These are phyloP conservation scores for Megalopta genalis DNA, from an alignment of 1,140 invertebrate species.

Conservation along the genomic window DNA sequence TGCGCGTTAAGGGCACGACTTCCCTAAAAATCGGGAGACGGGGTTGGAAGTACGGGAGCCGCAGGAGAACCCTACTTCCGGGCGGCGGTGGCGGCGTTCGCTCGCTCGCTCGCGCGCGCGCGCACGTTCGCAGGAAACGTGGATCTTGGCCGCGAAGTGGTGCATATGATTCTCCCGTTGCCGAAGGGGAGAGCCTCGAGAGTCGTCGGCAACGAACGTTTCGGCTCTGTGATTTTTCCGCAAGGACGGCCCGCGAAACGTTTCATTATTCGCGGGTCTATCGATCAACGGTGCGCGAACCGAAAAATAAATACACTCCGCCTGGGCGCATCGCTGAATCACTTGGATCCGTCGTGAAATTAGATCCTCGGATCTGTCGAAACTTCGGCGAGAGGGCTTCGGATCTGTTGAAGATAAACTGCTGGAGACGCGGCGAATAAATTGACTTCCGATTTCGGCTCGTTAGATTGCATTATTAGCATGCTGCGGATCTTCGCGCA, in stretches of 20 bases:
- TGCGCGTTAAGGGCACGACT: slow-evolving; percentile 39
- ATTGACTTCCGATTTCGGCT: too few species aligned
- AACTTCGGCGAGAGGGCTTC: too few species aligned
- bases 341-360: too few species aligned
- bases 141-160: slow-evolving; percentile 67
- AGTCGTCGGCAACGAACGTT: slow-evolving; percentile 8
- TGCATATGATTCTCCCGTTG: slow-evolving; percentile 65
- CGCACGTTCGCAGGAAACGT: slow-evolving; percentile 59
- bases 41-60: slow-evolving; percentile 8
- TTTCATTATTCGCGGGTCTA: neutral
- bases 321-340: too few species aligned
- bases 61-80: slow-evolving; percentile 62
- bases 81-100: slow-evolving; percentile 18
- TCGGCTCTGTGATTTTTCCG: slow-evolving; percentile 20
- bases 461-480: too few species aligned
- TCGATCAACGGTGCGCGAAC: neutral
- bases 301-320: too few species aligned
- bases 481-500: too few species aligned
- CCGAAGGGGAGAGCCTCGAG: slow-evolving; percentile 5
- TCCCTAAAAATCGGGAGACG: slow-evolving; percentile 20
- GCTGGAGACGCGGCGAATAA: too few species aligned
- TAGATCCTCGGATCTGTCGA: too few species aligned
- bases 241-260: neutral
- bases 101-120: neutral
- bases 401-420: too few species aligned